Evolutionary conservation across 2,797 vertebrate species (phyloP), one percentile per base, ranked within the genome.

Genomic region (Apodemus agrarius): DNA sequence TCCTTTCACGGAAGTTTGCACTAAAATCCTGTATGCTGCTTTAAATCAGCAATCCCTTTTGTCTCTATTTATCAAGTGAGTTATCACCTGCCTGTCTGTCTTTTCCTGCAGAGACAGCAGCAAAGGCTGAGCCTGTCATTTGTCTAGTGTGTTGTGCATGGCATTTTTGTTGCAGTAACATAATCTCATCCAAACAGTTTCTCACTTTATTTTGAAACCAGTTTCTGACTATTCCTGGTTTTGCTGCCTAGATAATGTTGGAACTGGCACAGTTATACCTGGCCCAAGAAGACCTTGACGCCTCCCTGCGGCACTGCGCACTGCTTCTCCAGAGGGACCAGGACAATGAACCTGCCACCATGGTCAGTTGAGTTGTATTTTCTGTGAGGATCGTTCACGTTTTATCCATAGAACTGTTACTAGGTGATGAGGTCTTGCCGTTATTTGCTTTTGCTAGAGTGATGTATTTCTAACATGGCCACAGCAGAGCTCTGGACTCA

Each of bases 181-280:
- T 92, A 54, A 26, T 86, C 40, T 59, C 61, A 19, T 72, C 31
- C 37, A 89, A 29, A 83, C 11, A 52, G 52, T 74, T 2, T 29
- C 40, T 80, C 12, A 52, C 46, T 90, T 93, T 72, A 49, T 74
- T 61, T 61, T 26, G 21, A 40, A 79, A 13, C 17, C 24, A 57
- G 9, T 92, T 43, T 95, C 91, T 94, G 22, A 43, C 46, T 40
- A 3, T 4, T 54, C 76, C 82, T 87, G 52, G 59, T 57, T 92
- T 92, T 74, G 94, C 94, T 96, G 1, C 69, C 1, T 93, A 99
- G 99, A 99, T 99, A 91, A 99, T 99, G 99, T 94, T 99, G 98
- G 99, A 99, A 97, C 98, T 99, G 98, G 99, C 99, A 3, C 99
- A 98, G 81, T 95, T 99, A 6, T 99, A 99, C 97, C 99, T 99